Base-by-base conservation (phyloP, 2,113 vertebrate species). In the Pogonocichla stellata region DNA sequence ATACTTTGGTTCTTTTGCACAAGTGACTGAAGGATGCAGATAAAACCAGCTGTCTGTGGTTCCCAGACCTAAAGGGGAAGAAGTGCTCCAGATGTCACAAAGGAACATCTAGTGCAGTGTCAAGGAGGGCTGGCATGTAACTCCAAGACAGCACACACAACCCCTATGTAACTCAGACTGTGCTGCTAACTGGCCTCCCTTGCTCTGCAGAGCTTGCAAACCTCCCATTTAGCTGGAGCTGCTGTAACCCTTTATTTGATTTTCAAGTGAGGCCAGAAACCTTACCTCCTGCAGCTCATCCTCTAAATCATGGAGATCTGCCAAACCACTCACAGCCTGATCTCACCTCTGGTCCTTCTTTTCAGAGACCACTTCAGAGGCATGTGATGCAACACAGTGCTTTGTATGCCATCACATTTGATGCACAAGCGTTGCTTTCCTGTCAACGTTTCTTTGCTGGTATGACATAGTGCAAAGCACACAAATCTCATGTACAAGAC, bases 111-210 rank as follows among this genome's bases (percentile, higher is more conserved):
- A 74, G 16, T 0, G 1, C 10, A 77, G 43, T 3, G 4, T 9
- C 0, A 0, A 81, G 12, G 36, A 48, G 10, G 5, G 13, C 18
- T 51, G 48, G 33, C 7, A 12, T 3, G 0, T 6, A 36, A 40
- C 19, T 53, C n/a, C 28, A 31, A n/a, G 15, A 31, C 1, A 11
- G 13, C 17, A 65, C 1, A 1, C 5, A 5, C 19, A 51, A 26
- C 16, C n/a, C 13, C n/a, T 42, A 88, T 0, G 5, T 26, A 47
- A 53, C 25, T 53, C 38, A 51, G 43, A 80, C 64, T 25, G 19
- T 47, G 20, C 14, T 61, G 18, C n/a, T 65, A 38, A 34, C n/a
- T 14, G 11, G 12, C 28, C 31, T 78, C 13, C 48, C 18, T 36
- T 79, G 33, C 61, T 24, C 70, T 51, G 51, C 33, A 86, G 45